These are phyloP conservation scores for Altica lythri DNA, from an alignment of 2,888 invertebrate species.

Conservation along the genomic window DNA sequence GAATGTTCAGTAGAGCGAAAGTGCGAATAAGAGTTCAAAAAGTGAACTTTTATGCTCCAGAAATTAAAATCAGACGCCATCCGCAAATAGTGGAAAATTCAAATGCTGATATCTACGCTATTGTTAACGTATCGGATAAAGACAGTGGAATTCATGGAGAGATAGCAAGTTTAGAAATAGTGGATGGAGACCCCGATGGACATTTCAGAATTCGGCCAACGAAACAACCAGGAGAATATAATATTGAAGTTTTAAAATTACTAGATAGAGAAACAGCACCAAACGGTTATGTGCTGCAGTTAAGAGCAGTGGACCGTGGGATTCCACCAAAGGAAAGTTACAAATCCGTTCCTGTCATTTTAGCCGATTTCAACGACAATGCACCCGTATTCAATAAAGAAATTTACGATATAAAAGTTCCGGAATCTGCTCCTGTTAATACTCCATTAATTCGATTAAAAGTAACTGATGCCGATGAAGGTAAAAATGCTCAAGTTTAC, in stretches of 20 bases:
- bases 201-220: conserved; percentile 79
- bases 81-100: conserved; percentile 82
- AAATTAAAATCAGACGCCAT: conserved; percentile 78
- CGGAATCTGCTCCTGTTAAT: conserved; percentile 86
- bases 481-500: conserved; percentile 78
- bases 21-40: conserved; percentile 77
- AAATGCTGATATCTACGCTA: conserved; percentile 85
- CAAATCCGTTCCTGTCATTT: conserved; percentile 78
- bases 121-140: conserved; percentile 80
- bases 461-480: conserved; percentile 83
- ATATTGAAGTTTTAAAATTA: conserved; percentile 77
- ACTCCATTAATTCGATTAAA: conserved; percentile 87
- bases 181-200: conserved; percentile 88
- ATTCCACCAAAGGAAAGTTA: conserved; percentile 77
- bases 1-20: conserved; percentile 72
- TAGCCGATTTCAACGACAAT: conserved; percentile 83
- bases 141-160: conserved; percentile 86
- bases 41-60: conserved; percentile 86
- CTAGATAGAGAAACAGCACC: conserved; percentile 79
- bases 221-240: conserved; percentile 70
- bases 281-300: conserved; percentile 83
- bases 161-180: conserved; percentile 79
- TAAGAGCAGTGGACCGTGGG: conserved; percentile 84
- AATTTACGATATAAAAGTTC: conserved; percentile 84
- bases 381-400: conserved; percentile 86